A percentile compares a stretch with the other conserved stretches of the same genome.
These are phyloP conservation scores for Melanitta fusca DNA, from an alignment of 2,797 vertebrate species.

Conservation along the genomic window DNA sequence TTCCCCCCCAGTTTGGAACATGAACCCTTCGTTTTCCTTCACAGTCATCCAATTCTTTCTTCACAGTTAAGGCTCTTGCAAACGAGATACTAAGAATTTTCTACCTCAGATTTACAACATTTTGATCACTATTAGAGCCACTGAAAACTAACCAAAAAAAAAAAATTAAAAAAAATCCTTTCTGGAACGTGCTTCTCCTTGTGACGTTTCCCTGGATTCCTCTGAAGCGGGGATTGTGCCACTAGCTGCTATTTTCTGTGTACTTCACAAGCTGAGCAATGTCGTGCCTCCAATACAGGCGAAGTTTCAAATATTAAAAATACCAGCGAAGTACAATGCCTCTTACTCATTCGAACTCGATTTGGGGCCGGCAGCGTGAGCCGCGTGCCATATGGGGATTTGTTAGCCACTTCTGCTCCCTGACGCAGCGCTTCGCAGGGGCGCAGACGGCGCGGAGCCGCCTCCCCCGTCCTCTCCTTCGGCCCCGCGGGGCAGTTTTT, in stretches of 20 bases:
- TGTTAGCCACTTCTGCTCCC: not conserved
- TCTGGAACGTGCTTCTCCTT: accelerated
- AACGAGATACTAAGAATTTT: not conserved
- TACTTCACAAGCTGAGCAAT: not conserved
- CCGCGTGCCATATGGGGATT: not conserved
- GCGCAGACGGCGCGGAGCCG: accelerated
- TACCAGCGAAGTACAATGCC: not conserved
- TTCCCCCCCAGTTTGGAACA: not conserved
- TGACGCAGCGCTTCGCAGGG: not conserved
- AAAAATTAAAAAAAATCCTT: not conserved
- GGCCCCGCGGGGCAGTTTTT: not conserved
- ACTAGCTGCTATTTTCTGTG: not conserved
- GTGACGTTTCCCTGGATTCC: not conserved
- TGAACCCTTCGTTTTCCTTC: not conserved
- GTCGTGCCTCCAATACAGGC: not conserved
- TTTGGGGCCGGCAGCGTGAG: not conserved
- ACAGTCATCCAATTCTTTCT: not conserved
- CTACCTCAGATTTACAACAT: not conserved
- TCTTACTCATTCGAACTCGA: not conserved
- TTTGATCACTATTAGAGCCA: not conserved
- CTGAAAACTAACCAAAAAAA: not conserved
- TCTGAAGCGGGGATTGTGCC: accelerated
- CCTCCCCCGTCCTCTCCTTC: not conserved
- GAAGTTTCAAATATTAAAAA: not conserved
- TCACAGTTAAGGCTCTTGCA: not conserved